phyloP scores from a whole-genome alignment of 2,113 vertebrate species.

The Proteles cristata region DNA sequence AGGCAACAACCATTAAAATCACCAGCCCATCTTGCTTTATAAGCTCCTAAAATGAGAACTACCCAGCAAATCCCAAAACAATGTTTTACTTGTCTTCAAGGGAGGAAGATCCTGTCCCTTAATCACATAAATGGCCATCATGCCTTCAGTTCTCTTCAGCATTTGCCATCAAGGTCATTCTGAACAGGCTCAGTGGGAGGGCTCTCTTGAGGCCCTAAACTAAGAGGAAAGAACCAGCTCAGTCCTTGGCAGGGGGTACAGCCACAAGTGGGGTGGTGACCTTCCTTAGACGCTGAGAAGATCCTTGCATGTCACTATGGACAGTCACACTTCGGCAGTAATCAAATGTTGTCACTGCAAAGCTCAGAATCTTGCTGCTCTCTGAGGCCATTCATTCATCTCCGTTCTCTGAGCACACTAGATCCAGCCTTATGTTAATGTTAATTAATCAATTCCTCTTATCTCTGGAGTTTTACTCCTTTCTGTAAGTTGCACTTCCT shows the following conservation, averaged over 20 bases:
- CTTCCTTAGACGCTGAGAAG: not conserved
- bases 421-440: not conserved
- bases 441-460: not conserved
- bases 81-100: slow-evolving; percentile 65
- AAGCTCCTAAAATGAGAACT: slow-evolving; percentile 77
- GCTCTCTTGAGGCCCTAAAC: not conserved
- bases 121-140: slow-evolving; percentile 59
- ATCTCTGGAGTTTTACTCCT: not conserved
- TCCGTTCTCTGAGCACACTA: not conserved
- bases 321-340: not conserved
- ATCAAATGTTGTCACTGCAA: slow-evolving; percentile 63
- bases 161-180: slow-evolving; percentile 65
- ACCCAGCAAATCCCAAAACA: slow-evolving; percentile 72
- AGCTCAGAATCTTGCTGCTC: not conserved
- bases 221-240: not conserved
- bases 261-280: slow-evolving; percentile 20
- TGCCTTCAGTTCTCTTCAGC: slow-evolving; percentile 61
- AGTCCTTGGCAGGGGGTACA: slow-evolving; percentile 56
- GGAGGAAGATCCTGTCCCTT: slow-evolving; percentile 50
- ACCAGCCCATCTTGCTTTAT: slow-evolving; percentile 74
- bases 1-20: slow-evolving; percentile 69
- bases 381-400: not conserved
- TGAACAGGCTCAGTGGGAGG: not conserved
- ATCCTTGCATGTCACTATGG: not conserved
- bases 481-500: not conserved